These are phyloP conservation scores for Poeciliopsis occidentalis DNA, from an alignment of 2,113 vertebrate species.

Conservation along the genomic window DNA sequence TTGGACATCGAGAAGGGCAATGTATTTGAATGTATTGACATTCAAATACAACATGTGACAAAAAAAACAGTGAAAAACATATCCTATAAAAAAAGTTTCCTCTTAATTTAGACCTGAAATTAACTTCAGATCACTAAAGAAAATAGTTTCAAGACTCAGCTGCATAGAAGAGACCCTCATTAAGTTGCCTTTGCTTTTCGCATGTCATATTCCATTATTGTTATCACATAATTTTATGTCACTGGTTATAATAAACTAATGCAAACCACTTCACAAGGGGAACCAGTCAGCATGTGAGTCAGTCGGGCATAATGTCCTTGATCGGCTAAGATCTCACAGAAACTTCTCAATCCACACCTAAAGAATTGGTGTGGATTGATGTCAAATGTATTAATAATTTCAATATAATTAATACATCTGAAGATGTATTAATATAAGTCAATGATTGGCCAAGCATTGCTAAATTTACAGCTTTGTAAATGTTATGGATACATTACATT, in stretches of 20 bases:
- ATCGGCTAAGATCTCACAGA: too few species aligned
- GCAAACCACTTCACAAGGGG: too few species aligned
- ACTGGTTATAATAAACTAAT: neutral
- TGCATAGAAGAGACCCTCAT: neutral
- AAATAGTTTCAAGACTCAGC: neutral
- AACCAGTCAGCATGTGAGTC: too few species aligned
- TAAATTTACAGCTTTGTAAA: conserved; percentile 31
- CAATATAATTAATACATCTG: conserved; percentile 18
- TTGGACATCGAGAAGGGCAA: too few species aligned
- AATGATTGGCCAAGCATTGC: conserved; percentile 35
- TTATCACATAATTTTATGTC: neutral
- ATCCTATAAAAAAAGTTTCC: neutral
- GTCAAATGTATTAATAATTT: too few species aligned
- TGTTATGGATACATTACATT: conserved; percentile 39
- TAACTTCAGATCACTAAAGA: neutral
- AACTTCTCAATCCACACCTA: conserved; percentile 1
- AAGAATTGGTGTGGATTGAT: neutral
- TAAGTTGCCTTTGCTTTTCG: neutral
- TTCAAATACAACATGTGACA: too few species aligned
- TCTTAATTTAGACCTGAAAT: neutral
- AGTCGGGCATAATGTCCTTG: too few species aligned
- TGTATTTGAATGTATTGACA: too few species aligned
- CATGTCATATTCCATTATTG: neutral
- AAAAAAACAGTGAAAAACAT: neutral
- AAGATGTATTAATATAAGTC: conserved; percentile 55